Evolutionary conservation across 2,888 invertebrate species (phyloP).

Genomic region (Gari tellinella): DNA sequence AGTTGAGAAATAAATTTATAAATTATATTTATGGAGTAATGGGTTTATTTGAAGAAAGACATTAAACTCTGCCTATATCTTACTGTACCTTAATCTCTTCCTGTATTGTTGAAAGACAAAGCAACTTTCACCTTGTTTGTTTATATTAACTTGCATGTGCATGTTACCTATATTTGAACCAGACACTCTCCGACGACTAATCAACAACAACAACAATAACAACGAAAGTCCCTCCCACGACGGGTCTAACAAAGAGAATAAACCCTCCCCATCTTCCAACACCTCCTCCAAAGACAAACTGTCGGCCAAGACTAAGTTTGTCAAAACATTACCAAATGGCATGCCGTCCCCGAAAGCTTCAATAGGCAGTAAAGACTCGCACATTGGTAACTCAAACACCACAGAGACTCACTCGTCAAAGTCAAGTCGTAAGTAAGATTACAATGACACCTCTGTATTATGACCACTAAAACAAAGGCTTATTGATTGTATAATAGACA

Average conservation of each 20-base stretch:
- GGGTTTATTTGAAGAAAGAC: too few relatives aligned
- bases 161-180: constrained; percentile 18
- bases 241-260: constrained; percentile 21
- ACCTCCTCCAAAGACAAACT: constrained; percentile 32
- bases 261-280: constrained; percentile 29
- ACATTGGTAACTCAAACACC: constrained; percentile 27
- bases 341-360: constrained; percentile 29
- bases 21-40: too few relatives aligned
- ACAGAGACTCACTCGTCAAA: constrained; percentile 44
- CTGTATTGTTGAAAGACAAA: too few relatives aligned
- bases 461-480: too few relatives aligned
- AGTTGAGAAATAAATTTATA: too few relatives aligned
- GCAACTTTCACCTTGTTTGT: too few relatives aligned
- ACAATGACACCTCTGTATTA: too few relatives aligned
- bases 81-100: too few relatives aligned
- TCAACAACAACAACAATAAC: constrained; percentile 33
- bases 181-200: constrained; percentile 57
- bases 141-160: constrained; percentile 17
- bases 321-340: constrained; percentile 20
- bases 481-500: too few relatives aligned
- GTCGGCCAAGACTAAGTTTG: constrained; percentile 23
- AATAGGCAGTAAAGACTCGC: constrained; percentile 45
- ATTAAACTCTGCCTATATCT: too few relatives aligned
- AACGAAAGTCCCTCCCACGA: constrained; percentile 37
- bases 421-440: constrained; percentile 60